Evolutionary conservation across 2,797 vertebrate genomes (phyloP), one percentile per base, ranked within the genome.

Genomic region (Pseudochaenichthys georgianus): DNA sequence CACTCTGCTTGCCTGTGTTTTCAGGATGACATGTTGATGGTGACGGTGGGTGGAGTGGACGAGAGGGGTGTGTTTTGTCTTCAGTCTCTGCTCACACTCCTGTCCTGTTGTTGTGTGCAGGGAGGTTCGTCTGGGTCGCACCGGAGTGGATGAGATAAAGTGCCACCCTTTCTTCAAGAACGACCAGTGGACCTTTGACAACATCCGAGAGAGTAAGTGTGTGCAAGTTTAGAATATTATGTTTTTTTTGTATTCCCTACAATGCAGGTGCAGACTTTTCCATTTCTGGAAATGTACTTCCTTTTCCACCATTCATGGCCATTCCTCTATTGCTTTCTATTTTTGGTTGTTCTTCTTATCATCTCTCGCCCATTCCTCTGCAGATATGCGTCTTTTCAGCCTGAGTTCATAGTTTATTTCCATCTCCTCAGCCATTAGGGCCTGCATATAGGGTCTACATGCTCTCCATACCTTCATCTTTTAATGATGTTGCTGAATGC

Each of bases 111-210:
- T 78, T 94, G 54, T 96, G 84, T 93, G 94, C 93, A 99, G 98
- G 94, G 95, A 97, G 83, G 97, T 97, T 84, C 96, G 98, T 73
- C 96, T 99, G 83, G 98, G 98, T 70, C 96, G 96, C 90, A 96
- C 92, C 45, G 89, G 90, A 82, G 93, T 95, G 82, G 93, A 94
- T 50, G 94, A 99, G 90, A 98, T 99, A 87, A 98, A 99, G 85
- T 86, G 93, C 73, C 98, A 99, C 75, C 93, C 95, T 73, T 99
- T 99, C 93, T 99, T 99, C 95, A 97, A 95, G 93, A 99, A 97
- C 46, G 96, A 99, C 85, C 98, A 99, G 72, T 99, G 98, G 98
- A 97, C 96, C 81, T 99, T 99, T 94, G 96, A 97, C 92, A 99
- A 94, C 93, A 98, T 99, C 88, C 92, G 98, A 93, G 96, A 99